These are phyloP conservation scores for Adoxophyes honmai DNA, from an alignment of 1,140 invertebrate species.

Conservation along the genomic window DNA sequence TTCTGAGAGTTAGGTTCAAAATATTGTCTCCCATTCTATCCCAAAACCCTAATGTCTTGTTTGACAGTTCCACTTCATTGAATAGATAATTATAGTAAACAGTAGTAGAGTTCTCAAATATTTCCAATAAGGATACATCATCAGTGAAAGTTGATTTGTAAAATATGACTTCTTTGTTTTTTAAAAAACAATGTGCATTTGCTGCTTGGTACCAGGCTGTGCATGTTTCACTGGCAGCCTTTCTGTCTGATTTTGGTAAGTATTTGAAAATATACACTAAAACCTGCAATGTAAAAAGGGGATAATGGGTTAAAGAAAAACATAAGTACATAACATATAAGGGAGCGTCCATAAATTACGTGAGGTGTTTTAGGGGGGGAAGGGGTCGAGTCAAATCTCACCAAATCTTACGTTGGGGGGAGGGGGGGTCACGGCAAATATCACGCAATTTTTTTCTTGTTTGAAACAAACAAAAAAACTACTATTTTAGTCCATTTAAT, in stretches of 20 bases:
- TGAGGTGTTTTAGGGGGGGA: too few relatives aligned
- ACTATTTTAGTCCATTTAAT: too few relatives aligned
- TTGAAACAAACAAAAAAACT: too few relatives aligned
- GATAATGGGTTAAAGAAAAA: neutral
- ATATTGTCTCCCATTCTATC: constrained; percentile 66
- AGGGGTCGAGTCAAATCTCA: too few relatives aligned
- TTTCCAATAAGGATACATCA: constrained; percentile 67
- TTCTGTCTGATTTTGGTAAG: constrained; percentile 78
- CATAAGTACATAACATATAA: too few relatives aligned
- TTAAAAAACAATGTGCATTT: constrained; percentile 76
- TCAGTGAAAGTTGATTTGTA: constrained; percentile 74
- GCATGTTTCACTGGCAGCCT: constrained; percentile 79
- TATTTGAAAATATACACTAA: constrained; percentile 81
- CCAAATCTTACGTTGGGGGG: too few relatives aligned
- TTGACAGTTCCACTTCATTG: constrained; percentile 79
- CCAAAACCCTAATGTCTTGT: constrained; percentile 70
- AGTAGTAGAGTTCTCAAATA: constrained; percentile 71
- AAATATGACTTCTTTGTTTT: constrained; percentile 75
- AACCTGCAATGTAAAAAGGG: constrained; percentile 68
- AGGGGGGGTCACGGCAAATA: too few relatives aligned
- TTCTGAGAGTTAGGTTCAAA: constrained; percentile 70
- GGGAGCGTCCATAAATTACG: too few relatives aligned
- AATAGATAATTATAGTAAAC: constrained; percentile 78
- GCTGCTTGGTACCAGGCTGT: constrained; percentile 79
- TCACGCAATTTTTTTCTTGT: too few relatives aligned